phyloP scores from a whole-genome alignment of 2,113 vertebrate species.

The Beaufortia kweichowensis region DNA sequence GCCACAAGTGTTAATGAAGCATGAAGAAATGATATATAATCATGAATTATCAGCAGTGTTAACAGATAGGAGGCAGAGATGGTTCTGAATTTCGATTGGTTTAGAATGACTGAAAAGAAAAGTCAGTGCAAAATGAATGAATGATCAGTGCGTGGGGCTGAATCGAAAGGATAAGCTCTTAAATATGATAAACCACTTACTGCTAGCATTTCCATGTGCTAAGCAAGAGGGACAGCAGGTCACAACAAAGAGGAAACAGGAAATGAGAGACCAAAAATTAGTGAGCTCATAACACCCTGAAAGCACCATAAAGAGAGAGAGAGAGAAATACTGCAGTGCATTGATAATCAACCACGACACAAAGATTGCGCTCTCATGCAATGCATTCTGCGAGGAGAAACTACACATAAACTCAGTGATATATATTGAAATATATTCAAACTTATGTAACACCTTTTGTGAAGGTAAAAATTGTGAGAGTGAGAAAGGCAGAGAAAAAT shows the following conservation, averaged over 20 bases:
- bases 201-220: slow-evolving; percentile 99
- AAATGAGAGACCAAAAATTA: slow-evolving; percentile 92
- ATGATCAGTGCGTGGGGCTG: slow-evolving; percentile 69
- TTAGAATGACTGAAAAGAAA: slow-evolving; percentile 52
- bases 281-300: slow-evolving; percentile 80
- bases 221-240: slow-evolving; percentile 98
- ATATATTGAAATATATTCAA: background rate
- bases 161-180: slow-evolving; percentile 71
- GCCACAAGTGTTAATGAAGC: slow-evolving; percentile 43
- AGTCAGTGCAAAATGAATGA: slow-evolving; percentile 65
- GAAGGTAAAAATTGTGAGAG: background rate
- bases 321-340: slow-evolving; percentile 34
- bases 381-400: slow-evolving; percentile 4
- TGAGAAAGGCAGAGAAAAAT: background rate
- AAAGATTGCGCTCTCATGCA: slow-evolving; percentile 13
- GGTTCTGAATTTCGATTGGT: slow-evolving; percentile 34
- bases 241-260: slow-evolving; percentile 77
- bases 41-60: slow-evolving; percentile 48
- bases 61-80: slow-evolving; percentile 16
- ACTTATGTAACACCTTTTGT: background rate
- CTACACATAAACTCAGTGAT: background rate
- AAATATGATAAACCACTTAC: slow-evolving; percentile 97
- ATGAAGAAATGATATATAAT: slow-evolving; percentile 22
- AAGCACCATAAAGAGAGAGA: slow-evolving; percentile 63
- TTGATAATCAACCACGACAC: slow-evolving; percentile 12